These are phyloP conservation scores for Caloenas nicobarica DNA, from an alignment of 2,113 vertebrate genomes.

Conservation along the genomic window DNA sequence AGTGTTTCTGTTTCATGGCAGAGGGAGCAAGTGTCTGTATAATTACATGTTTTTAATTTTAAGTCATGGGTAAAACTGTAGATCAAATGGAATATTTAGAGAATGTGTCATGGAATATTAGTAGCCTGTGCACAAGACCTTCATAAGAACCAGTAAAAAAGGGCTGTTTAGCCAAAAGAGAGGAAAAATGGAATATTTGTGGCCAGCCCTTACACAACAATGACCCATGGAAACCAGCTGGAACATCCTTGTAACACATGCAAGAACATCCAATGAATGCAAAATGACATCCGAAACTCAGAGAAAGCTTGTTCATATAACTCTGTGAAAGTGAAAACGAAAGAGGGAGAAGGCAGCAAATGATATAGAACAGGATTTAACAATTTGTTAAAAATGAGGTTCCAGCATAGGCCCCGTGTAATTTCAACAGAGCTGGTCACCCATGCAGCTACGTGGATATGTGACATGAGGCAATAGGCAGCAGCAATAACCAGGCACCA, in stretches of 20 bases:
- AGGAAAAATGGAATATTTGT: constrained; percentile 7
- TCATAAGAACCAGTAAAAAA: neutral
- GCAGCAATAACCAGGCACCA: neutral
- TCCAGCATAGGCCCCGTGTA: neutral
- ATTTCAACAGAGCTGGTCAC: neutral
- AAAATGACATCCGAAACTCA: neutral
- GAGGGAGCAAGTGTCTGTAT: neutral
- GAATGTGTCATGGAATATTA: neutral
- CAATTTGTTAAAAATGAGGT: accelerated
- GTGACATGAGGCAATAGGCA: neutral
- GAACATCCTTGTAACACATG: neutral
- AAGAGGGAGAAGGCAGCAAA: neutral
- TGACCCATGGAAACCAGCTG: constrained; percentile 18
- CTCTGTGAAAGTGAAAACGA: neutral
- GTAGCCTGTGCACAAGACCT: neutral
- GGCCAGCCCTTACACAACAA: constrained; percentile 41
- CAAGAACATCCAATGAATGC: neutral
- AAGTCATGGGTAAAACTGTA: neutral
- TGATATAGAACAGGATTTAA: neutral
- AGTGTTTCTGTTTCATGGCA: neutral
- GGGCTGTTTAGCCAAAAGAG: neutral
- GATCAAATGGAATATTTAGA: neutral
- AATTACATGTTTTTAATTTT: neutral
- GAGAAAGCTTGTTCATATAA: neutral
- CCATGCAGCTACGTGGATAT: accelerated